Base-by-base conservation (phyloP, 2,888 invertebrate genomes). In the Oligia latruncula region DNA sequence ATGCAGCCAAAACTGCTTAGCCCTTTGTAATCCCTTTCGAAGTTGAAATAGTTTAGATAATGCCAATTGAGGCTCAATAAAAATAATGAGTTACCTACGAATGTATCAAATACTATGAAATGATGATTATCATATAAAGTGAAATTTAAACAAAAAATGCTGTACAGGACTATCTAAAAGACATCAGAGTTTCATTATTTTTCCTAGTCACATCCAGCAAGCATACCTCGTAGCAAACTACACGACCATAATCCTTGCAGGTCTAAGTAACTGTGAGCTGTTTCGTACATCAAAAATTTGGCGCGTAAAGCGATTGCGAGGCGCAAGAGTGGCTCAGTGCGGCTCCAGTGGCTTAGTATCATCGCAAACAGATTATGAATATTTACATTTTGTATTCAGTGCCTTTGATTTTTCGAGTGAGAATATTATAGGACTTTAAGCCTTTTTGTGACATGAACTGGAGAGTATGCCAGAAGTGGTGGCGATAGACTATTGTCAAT, bases 231-330 rank as follows among this genome's bases (percentile, higher is more conserved):
- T 15, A 13, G 71, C 20, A 74, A 87, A 82, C 82, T 85, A 77
- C 70, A 67, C 76, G 64, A 35, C 64, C 80, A 77, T 85, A 82
- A 87, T 85, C 82, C 87, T 75, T 73, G 75, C 67, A 80, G 80
- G 79, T 76, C 73, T 80, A 81, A 82, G 83, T 84, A 86, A 77
- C 79, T 62, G 79, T 77, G 46, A 83, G 82, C 86, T 78, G 83
- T 85, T 84, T 77, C 83, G 87, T 85, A 88, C 89, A 89, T 91
- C 87, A 91, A 76, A 92, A 92, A 90, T 90, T 91, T 90, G 83
- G 87, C 83, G 85, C 87, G 78, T 93, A 91, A 93, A 93, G 87
- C 52, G 82, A 87, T 87, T 83, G 71, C 76, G 62, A 75, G 40
- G 77, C 77, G 67, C 62, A 74, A 29, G 67, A 81, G 81, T 65